Evolutionary conservation across 2,113 vertebrate species (phyloP).

Genomic region (Tympanuchus pallidicinctus): DNA sequence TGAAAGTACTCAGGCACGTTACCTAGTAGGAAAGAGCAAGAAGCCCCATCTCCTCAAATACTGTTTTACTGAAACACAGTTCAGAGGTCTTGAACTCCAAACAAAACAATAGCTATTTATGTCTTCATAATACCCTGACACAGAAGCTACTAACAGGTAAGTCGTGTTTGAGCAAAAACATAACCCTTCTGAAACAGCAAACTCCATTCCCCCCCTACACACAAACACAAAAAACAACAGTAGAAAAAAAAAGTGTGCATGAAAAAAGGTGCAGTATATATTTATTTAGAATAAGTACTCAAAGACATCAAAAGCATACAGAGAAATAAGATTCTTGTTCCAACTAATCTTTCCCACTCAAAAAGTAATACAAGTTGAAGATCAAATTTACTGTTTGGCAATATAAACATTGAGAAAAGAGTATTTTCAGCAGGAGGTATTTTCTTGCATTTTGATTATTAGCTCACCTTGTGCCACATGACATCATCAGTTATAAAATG

Average conservation of each 20-base stretch:
- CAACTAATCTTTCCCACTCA: neutral
- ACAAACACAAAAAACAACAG: neutral
- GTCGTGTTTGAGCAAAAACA: neutral
- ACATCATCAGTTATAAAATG: neutral
- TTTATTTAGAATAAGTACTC: conserved; percentile 64
- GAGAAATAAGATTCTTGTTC: conserved; percentile 5
- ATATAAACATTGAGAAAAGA: neutral
- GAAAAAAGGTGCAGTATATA: neutral
- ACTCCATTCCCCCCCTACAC: neutral
- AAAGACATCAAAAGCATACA: neutral
- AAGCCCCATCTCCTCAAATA: neutral
- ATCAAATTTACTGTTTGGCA: conserved; percentile 25
- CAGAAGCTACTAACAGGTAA: neutral
- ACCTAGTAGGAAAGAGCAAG: neutral
- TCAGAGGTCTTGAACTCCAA: neutral
- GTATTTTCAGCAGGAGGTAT: neutral
- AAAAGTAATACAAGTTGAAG: neutral
- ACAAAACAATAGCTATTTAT: neutral
- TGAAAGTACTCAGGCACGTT: neutral
- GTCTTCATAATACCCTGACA: neutral
- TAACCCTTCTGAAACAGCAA: neutral
- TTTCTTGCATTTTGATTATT: neutral
- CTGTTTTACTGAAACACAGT: neutral
- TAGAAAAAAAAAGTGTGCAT: neutral
- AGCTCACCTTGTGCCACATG: neutral